Evolutionary conservation across 2,797 vertebrate species (phyloP).

Genomic region (Acomys russatus): DNA sequence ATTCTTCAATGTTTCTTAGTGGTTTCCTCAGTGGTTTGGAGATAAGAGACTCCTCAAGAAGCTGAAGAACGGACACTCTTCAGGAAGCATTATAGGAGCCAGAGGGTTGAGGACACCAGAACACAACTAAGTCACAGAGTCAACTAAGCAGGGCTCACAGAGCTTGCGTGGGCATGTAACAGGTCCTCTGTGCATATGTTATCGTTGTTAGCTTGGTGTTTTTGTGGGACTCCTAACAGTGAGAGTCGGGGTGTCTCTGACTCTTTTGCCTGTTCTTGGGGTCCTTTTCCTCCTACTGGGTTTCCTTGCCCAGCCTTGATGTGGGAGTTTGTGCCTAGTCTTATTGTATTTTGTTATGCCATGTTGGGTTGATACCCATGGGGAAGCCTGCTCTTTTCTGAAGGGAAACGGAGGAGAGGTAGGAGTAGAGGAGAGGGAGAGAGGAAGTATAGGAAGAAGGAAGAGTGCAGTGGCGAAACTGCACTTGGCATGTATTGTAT

Average conservation of each 20-base stretch:
- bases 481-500: not conserved
- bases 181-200: not conserved
- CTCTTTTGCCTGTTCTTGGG: not conserved
- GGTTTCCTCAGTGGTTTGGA: not conserved
- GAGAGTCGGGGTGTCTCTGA: not conserved
- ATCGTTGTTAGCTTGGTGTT: not conserved
- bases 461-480: not conserved
- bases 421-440: not conserved
- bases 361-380: not conserved
- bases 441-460: not conserved
- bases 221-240: not conserved
- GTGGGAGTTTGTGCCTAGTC: not conserved
- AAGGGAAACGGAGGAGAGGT: not conserved
- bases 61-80: not conserved
- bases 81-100: not conserved
- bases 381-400: not conserved
- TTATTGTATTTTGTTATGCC: not conserved
- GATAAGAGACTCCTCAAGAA: constrained; percentile 31
- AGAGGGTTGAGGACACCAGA: not conserved
- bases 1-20: constrained; percentile 1
- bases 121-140: not conserved
- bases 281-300: not conserved
- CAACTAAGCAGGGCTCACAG: not conserved
- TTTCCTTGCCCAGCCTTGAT: not conserved
- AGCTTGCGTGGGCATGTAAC: not conserved